phyloP scores from a whole-genome alignment of 2,113 vertebrate genomes.

The Passer montanus region DNA sequence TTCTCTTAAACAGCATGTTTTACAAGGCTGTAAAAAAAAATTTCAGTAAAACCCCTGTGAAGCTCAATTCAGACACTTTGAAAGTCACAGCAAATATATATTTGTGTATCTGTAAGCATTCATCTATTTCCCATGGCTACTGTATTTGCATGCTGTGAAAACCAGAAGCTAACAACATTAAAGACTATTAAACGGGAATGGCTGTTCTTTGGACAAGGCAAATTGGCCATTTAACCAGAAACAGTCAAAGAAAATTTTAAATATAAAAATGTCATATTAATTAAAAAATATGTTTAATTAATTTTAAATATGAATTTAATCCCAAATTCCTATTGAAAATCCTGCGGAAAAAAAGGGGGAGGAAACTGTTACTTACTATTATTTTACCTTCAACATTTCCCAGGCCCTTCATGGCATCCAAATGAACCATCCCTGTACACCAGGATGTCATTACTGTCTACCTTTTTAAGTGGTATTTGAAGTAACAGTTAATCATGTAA shows the following conservation, averaged over 20 bases:
- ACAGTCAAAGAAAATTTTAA: not conserved
- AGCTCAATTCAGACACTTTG: not conserved
- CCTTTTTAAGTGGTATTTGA: not conserved
- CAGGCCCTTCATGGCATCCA: not conserved
- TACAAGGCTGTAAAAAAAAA: constrained; percentile 13
- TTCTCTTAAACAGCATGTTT: not conserved
- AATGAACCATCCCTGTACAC: not conserved
- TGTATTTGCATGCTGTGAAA: not conserved
- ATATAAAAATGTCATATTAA: not conserved
- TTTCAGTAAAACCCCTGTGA: not conserved
- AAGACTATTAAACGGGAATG: not conserved
- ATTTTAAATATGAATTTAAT: not conserved
- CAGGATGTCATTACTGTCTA: not conserved
- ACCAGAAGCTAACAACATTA: not conserved
- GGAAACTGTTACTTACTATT: not conserved
- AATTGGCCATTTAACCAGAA: not conserved
- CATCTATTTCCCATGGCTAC: not conserved
- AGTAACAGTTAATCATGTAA: not conserved
- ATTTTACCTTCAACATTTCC: not conserved
- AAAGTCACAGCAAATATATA: not conserved
- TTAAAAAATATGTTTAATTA: not conserved
- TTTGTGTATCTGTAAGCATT: not conserved
- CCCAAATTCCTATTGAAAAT: not conserved
- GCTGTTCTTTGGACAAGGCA: not conserved
- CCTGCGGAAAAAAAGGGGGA: accelerated